Conservation (phyloP, 1,140 invertebrate species). For the Muscidifurax raptorellus region DNA sequence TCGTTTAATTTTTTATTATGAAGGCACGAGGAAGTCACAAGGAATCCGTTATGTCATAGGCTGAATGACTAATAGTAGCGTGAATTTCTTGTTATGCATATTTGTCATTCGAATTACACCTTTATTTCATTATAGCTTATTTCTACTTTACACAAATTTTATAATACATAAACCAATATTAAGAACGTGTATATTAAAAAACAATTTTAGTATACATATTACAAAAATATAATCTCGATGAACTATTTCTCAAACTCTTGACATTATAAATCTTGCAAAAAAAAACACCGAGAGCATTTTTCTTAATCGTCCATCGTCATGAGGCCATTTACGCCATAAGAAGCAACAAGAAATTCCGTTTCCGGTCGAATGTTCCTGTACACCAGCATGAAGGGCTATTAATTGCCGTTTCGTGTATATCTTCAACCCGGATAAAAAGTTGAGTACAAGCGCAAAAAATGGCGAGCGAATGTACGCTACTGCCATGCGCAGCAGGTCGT, state of each 20-base stretch:
- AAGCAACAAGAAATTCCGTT: constrained; percentile 24
- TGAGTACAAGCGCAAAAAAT: background rate
- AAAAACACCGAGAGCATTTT: background rate
- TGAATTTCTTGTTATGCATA: background rate
- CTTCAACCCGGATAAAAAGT: background rate
- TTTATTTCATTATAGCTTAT: no score
- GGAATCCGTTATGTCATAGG: constrained; percentile 15
- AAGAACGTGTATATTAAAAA: no score
- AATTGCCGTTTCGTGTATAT: constrained; percentile 23
- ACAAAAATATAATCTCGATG: no score
- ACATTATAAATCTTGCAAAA: no score
- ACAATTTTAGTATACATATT: no score
- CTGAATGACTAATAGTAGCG: constrained; percentile 13
- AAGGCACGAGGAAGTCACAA: background rate
- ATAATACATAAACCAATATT: no score
- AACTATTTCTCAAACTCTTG: no score
- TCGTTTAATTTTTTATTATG: constrained; percentile 35
- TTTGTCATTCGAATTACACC: background rate
- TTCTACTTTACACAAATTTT: no score
- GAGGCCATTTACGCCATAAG: background rate
- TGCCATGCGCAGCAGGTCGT: background rate
- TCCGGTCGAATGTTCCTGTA: background rate
- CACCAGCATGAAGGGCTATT: background rate
- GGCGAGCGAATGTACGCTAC: background rate
- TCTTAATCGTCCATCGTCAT: background rate